Conservation (phyloP, 2,888 invertebrate species). For the Oasisia sp. region DNA sequence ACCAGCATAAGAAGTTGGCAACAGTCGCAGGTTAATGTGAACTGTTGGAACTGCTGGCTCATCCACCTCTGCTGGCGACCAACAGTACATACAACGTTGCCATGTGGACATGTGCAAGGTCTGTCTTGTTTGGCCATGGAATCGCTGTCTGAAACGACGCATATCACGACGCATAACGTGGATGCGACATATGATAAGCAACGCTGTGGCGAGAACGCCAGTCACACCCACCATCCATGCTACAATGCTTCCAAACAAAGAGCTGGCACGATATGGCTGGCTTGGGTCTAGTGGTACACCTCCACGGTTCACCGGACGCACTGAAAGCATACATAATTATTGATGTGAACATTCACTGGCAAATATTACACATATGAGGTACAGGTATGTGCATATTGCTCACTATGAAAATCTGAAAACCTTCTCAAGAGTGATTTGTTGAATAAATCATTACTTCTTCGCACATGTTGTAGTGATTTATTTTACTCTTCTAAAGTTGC, state of each 20-base stretch:
- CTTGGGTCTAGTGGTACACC: not conserved
- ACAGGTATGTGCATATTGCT: too few relatives aligned
- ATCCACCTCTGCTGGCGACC: not conserved
- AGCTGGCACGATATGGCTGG: not conserved
- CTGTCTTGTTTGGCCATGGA: not conserved
- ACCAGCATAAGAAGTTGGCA: not conserved
- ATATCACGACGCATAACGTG: not conserved
- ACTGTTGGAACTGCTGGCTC: not conserved
- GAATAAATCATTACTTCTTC: too few relatives aligned
- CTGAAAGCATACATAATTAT: not conserved
- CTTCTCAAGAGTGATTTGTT: too few relatives aligned
- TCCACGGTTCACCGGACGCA: not conserved
- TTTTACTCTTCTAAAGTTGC: too few relatives aligned
- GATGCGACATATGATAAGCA: slow-evolving; percentile 1
- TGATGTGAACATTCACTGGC: too few relatives aligned
- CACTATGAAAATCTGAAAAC: too few relatives aligned
- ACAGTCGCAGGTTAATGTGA: not conserved
- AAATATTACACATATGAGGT: too few relatives aligned
- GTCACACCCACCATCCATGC: not conserved
- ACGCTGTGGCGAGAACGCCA: not conserved
- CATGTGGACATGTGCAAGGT: not conserved
- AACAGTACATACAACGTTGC: not conserved
- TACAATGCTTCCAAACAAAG: not conserved
- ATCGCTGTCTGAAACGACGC: not conserved
- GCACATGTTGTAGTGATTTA: too few relatives aligned